These are phyloP conservation scores for Danio aesculapii DNA, from an alignment of 2,797 vertebrate species.

Conservation along the genomic window DNA sequence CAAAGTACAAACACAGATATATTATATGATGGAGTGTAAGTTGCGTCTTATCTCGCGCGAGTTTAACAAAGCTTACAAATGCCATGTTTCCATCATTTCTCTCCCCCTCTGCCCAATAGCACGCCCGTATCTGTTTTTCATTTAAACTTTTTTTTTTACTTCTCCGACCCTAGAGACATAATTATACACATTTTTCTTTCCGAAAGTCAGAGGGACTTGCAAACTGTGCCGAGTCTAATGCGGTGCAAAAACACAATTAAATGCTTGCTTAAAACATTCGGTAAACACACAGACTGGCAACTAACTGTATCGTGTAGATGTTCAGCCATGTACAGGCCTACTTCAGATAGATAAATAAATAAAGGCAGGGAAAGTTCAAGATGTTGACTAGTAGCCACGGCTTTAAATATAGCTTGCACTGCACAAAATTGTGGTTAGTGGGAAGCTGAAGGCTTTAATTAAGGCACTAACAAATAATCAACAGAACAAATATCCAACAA, in stretches of 20 bases:
- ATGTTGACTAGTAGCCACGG: neutral
- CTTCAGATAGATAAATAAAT: neutral
- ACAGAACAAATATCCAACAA: no score
- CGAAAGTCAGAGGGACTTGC: conserved; percentile 49
- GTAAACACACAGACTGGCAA: conserved; percentile 9
- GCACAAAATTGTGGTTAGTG: neutral
- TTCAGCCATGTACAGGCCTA: neutral
- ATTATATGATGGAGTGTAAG: conserved; percentile 17
- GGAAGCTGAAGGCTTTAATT: neutral
- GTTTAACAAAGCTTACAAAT: conserved; percentile 49
- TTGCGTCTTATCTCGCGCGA: conserved; percentile 24
- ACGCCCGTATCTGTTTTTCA: conserved; percentile 60
- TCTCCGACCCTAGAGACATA: conserved; percentile 63
- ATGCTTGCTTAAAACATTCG: conserved; percentile 49
- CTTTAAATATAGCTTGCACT: neutral
- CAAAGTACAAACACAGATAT: conserved; percentile 30
- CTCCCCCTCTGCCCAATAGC: conserved; percentile 2
- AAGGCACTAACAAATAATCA: neutral
- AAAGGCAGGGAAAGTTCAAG: neutral
- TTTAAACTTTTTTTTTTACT: conserved; percentile 58
- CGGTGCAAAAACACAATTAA: conserved; percentile 41
- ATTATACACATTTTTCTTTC: conserved; percentile 66
- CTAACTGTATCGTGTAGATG: neutral
- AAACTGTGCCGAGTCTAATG: conserved; percentile 46
- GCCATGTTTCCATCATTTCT: conserved; percentile 54